Evolutionary conservation across 2,888 invertebrate species (phyloP).

Genomic region (Mesopsocus fuscifrons): DNA sequence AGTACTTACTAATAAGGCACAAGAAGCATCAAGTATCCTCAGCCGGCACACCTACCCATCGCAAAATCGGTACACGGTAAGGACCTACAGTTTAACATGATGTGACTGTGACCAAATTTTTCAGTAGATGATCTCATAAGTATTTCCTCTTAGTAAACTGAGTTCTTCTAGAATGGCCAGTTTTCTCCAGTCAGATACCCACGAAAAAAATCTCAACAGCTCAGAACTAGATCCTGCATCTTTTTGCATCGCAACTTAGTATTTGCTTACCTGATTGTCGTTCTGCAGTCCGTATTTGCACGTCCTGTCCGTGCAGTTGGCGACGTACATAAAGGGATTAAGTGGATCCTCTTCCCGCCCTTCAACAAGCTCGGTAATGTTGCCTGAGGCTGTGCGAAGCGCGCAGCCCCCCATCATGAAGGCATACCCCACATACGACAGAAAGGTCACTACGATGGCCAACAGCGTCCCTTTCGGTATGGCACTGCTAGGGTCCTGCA

Average conservation of each 20-base stretch:
- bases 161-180: too few species aligned
- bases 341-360: slow-evolving; percentile 28
- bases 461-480: slow-evolving; percentile 86
- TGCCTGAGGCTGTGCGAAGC: slow-evolving; percentile 60
- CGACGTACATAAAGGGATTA: slow-evolving; percentile 28
- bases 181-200: too few species aligned
- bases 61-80: too few species aligned
- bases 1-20: slow-evolving; percentile 1
- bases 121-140: too few species aligned
- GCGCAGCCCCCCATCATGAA: slow-evolving; percentile 56
- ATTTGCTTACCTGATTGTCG: slow-evolving; percentile 49
- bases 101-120: too few species aligned
- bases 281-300: slow-evolving; percentile 58
- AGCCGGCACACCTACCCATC: too few species aligned
- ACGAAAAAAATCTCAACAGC: too few species aligned
- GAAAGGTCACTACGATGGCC: slow-evolving; percentile 72
- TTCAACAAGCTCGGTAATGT: slow-evolving; percentile 35
- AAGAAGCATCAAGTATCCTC: too few species aligned
- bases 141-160: too few species aligned
- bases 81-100: too few species aligned
- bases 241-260: too few species aligned
- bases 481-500: slow-evolving; percentile 66
- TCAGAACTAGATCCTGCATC: too few species aligned
- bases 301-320: slow-evolving; percentile 30
- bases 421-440: slow-evolving; percentile 73